Evolutionary conservation across 2,888 invertebrate species (phyloP), one percentile per base, ranked within the genome.

Genomic region (Cerastis leucographa): DNA sequence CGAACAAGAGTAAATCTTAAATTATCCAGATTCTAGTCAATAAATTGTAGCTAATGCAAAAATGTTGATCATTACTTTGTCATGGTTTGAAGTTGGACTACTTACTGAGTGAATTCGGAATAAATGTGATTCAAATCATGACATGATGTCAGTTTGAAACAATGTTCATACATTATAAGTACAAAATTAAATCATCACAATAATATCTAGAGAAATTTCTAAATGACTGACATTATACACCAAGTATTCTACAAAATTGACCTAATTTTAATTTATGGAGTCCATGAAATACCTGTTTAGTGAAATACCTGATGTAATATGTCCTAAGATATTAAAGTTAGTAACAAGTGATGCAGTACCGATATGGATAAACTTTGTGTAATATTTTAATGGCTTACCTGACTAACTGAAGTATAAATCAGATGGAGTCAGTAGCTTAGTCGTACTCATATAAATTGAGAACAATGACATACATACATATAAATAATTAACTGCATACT

Each of bases 1-100:
- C 98, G 93, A 98, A 98, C 97, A 98, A 98, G 97, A 98, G 98
- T 97, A 98, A 98, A 97, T 96, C 97, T 95, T 97, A 96, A 96
- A 93, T 92, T 92, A 92, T 89, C 90, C 89, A 93, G 91, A 90
- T 90, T 94, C 96, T 96, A 96, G 96, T 96, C 96, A 96, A 96
- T 96, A 96, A 96, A 96, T 96, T 96, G 94, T 96, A 96, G 96
- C 94, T 96, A 96, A 96, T 96, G 93, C 94, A 92, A 95, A 94
- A 96, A 96, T 95, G 96, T 96, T 96, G 95, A 96, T 96, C 96
- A 95, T 93, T 94, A 94, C 93, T 92, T 92, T 92, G 96, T 96
- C 96, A 94, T 96, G 96, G 95, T 95, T 95, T 94, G 93, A 92
- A 93, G 94, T 94, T 90, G 90, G 89, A 90, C 92, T 91, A 91